A percentile compares a stretch with the other conserved stretches of the same genome.
These are phyloP conservation scores for Ernsta delagoae DNA, from an alignment of 2,888 invertebrate genomes.

Conservation along the genomic window DNA sequence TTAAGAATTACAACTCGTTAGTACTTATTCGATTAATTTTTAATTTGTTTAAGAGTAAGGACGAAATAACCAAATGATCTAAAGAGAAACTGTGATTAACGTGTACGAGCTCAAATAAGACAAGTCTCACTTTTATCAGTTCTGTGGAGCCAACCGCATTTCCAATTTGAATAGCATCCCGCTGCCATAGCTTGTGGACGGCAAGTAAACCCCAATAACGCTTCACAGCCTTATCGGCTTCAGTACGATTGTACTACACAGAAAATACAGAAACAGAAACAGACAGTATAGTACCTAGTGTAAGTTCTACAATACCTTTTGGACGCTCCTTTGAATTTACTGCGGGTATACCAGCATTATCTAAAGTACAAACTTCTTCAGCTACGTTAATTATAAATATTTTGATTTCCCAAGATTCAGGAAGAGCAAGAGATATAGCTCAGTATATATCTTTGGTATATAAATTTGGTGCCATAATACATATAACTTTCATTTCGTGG, in stretches of 20 bases:
- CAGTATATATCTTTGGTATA: too few species aligned
- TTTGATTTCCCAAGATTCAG: too few species aligned
- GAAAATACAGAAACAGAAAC: not conserved
- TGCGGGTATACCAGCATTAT: not conserved
- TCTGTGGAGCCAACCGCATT: conserved; percentile 24
- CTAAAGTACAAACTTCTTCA: not conserved
- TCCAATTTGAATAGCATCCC: conserved; percentile 25
- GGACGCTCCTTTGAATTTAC: not conserved
- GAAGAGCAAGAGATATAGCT: not conserved
- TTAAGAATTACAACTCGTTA: too few species aligned
- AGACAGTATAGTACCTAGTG: not conserved
- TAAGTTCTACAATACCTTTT: not conserved
- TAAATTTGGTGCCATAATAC: too few species aligned
- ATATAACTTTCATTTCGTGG: too few species aligned
- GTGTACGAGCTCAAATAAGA: not conserved
- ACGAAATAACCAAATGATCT: too few species aligned
- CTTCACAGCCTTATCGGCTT: conserved; percentile 2
- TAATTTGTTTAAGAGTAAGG: too few species aligned
- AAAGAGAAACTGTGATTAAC: too few species aligned
- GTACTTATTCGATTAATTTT: too few species aligned
- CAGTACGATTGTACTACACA: not conserved
- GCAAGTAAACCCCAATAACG: conserved; percentile 14
- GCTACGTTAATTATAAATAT: not conserved
- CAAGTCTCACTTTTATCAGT: not conserved
- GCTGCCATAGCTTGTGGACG: conserved; percentile 12